Conservation (phyloP, 1,140 invertebrate genomes). For the Lerema accius region DNA sequence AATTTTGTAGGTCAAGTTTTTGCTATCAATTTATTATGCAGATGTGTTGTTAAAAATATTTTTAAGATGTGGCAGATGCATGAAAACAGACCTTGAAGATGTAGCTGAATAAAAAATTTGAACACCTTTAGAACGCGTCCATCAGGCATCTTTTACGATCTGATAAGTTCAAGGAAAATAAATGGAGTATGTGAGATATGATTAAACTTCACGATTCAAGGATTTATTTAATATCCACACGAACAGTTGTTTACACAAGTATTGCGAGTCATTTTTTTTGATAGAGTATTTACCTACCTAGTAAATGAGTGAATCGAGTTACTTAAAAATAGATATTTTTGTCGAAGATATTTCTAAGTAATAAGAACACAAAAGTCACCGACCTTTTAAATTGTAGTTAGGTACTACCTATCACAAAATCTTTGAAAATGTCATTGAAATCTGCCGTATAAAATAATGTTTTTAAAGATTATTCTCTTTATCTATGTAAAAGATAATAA, state of each 20-base stretch:
- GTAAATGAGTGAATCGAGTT: too few species aligned
- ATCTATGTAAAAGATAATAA: too few species aligned
- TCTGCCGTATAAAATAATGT: too few species aligned
- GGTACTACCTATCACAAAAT: too few species aligned
- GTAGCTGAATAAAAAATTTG: slow-evolving; percentile 59
- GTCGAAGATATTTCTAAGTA: too few species aligned
- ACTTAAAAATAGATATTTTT: too few species aligned
- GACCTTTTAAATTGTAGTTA: too few species aligned
- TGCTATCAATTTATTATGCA: slow-evolving; percentile 79
- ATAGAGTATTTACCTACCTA: neutral
- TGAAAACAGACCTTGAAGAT: slow-evolving; percentile 66
- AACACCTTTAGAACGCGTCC: slow-evolving; percentile 65
- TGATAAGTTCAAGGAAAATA: slow-evolving; percentile 38
- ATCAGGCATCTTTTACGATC: slow-evolving; percentile 51
- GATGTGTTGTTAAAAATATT: slow-evolving; percentile 72
- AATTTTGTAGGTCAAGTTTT: slow-evolving; percentile 79
- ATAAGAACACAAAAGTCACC: too few species aligned
- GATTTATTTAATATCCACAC: neutral
- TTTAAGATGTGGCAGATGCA: slow-evolving; percentile 72
- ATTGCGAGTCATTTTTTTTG: neutral
- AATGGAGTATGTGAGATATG: slow-evolving; percentile 7
- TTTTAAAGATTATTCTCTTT: too few species aligned
- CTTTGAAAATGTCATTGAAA: neutral
- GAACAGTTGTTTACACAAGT: too few species aligned
- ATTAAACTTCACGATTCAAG: slow-evolving; percentile 11